phyloP scores from a whole-genome alignment of 30 jellyfish, hydroid and myxozoan genomes.

The Hydra vulgaris region DNA sequence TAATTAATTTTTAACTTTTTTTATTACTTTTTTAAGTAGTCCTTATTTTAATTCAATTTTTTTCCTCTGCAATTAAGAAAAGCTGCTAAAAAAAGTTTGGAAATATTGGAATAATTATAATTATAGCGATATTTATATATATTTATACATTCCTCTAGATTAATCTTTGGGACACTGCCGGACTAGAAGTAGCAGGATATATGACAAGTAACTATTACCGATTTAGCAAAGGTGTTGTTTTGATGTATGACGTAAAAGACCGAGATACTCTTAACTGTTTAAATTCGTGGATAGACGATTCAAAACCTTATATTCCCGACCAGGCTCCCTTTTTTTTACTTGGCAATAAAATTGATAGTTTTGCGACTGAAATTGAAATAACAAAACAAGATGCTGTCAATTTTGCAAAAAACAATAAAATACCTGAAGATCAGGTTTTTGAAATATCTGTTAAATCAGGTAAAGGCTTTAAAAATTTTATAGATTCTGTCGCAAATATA shows the following conservation, averaged over 20 bases:
- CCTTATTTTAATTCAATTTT: no score
- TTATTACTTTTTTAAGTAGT: no score
- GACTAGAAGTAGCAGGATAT: conserved; percentile 83
- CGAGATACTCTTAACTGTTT: conserved; percentile 43
- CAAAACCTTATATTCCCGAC: conserved; percentile 33
- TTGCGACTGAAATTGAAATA: conserved; percentile 45
- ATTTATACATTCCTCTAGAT: conserved; percentile 18
- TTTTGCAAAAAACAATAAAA: conserved; percentile 42
- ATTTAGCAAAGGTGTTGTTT: conserved; percentile 60
- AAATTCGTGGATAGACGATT: conserved; percentile 65
- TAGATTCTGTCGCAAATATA: conserved; percentile 28
- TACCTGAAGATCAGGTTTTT: conserved; percentile 38
- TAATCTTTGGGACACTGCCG: conserved; percentile 95
- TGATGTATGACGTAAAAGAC: conserved; percentile 54
- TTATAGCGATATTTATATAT: no score
- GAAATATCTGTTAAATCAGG: conserved; percentile 58
- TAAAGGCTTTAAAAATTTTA: conserved; percentile 46
- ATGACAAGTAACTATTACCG: conserved; percentile 66
- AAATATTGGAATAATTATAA: no score
- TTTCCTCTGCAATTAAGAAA: no score
- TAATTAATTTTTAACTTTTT: no score
- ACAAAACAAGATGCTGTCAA: conserved; percentile 28
- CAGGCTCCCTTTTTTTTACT: conserved; percentile 40
- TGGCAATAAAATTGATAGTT: conserved; percentile 76
- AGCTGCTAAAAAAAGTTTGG: no score